Evolutionary conservation across 2,888 invertebrate genomes (phyloP).

Genomic region (Drosophila gaucha): DNA sequence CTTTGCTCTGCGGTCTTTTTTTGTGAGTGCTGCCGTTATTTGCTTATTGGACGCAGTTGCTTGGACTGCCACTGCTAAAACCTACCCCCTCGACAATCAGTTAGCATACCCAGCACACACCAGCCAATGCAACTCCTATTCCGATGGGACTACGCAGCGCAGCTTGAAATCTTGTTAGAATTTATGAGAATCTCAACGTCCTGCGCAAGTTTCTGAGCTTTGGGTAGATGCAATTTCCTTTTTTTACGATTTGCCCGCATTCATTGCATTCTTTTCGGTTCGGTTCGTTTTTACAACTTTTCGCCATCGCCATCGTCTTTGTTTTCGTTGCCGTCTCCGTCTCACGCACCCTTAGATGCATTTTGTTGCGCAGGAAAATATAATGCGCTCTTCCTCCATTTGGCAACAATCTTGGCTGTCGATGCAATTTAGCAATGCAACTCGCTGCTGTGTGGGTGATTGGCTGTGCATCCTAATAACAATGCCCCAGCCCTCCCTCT

Average conservation of each 20-base stretch:
- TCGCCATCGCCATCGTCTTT: constrained; percentile 12
- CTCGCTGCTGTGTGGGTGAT: constrained; percentile 51
- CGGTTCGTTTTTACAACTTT: constrained; percentile 62
- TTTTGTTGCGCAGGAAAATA: constrained; percentile 56
- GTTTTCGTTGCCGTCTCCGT: no score
- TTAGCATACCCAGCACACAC: background rate
- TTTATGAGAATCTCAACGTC: constrained; percentile 79
- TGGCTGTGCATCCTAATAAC: constrained; percentile 31
- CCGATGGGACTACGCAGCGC: constrained; percentile 41
- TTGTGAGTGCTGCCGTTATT: constrained; percentile 47
- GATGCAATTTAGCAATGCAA: constrained; percentile 39
- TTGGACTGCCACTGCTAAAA: constrained; percentile 7
- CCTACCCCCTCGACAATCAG: background rate
- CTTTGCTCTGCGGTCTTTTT: constrained; percentile 30
- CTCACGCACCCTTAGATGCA: constrained; percentile 9
- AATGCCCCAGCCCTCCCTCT: constrained; percentile 18
- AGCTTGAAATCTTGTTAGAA: constrained; percentile 81
- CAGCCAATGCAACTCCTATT: constrained; percentile 43
- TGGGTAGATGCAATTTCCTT: constrained; percentile 75
- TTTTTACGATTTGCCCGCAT: constrained; percentile 73
- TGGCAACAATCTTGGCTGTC: constrained; percentile 71
- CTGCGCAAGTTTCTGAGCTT: constrained; percentile 78
- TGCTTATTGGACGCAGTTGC: constrained; percentile 67
- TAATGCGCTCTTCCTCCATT: constrained; percentile 63
- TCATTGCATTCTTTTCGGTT: constrained; percentile 66